Percentiles rank a stretch among this genome's conserved stretches.
These are phyloP conservation scores for Rhabdomys pumilio DNA, from an alignment of 2,797 vertebrate genomes.

Conservation along the genomic window DNA sequence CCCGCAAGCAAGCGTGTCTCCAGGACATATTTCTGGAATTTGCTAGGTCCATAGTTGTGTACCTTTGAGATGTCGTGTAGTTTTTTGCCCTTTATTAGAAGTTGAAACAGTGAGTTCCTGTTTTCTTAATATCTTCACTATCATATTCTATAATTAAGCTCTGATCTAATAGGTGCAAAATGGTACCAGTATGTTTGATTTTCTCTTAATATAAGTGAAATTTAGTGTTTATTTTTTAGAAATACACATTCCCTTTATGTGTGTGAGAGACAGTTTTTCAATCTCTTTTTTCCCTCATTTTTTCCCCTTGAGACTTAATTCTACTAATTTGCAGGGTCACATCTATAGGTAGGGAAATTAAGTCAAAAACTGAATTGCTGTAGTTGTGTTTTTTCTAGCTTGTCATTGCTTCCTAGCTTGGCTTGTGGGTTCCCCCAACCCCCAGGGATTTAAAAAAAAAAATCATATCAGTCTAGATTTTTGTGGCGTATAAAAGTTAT, in stretches of 20 bases:
- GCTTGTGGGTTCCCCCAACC: not conserved
- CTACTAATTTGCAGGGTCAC: constrained; percentile 42
- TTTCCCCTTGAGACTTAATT: not conserved
- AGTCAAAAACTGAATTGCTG: constrained; percentile 35
- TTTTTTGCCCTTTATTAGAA: constrained; percentile 15
- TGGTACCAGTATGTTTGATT: constrained; percentile 49
- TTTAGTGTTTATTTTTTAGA: constrained; percentile 41
- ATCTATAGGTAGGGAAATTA: constrained; percentile 62
- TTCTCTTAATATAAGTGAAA: constrained; percentile 56
- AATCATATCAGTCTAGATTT: constrained; percentile 38
- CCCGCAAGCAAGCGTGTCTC: constrained; percentile 1
- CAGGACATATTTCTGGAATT: constrained; percentile 59
- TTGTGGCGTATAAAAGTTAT: constrained; percentile 51
- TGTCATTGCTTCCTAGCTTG: constrained; percentile 47
- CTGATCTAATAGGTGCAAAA: constrained; percentile 47
- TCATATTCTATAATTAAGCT: constrained; percentile 23
- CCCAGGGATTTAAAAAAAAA: not conserved
- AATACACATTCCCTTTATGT: constrained; percentile 29
- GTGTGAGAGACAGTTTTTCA: constrained; percentile 8
- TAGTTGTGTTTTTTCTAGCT: constrained; percentile 35
- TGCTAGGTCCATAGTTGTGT: not conserved
- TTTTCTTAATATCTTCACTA: constrained; percentile 23
- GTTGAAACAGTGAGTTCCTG: constrained; percentile 16
- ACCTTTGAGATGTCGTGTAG: constrained; percentile 29
- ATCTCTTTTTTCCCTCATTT: not conserved